phyloP scores from a whole-genome alignment of 2,113 vertebrate species.

The Australoheros scitulus region DNA sequence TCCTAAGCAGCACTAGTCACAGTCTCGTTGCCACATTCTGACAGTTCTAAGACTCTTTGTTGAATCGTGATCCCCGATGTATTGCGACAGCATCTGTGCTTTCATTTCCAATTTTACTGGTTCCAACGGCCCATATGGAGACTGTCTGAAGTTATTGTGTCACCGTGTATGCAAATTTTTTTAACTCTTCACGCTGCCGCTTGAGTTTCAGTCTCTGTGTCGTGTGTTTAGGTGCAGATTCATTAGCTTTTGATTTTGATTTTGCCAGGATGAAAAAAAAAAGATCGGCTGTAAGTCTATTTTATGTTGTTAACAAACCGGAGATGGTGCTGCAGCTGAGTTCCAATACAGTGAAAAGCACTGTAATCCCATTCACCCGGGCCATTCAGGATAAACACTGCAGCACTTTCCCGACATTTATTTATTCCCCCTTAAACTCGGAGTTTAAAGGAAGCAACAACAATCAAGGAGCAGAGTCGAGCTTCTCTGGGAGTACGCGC shows the following conservation, averaged over 20 bases:
- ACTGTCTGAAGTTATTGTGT: slow-evolving; percentile 71
- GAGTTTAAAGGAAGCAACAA: slow-evolving; percentile 33
- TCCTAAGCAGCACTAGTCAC: slow-evolving; percentile 31
- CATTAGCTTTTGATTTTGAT: slow-evolving; percentile 28
- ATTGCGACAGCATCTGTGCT: slow-evolving; percentile 76
- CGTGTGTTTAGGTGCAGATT: slow-evolving; percentile 22
- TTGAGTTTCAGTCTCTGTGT: background rate
- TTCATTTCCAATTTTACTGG: slow-evolving; percentile 73
- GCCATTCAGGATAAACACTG: slow-evolving; percentile 46
- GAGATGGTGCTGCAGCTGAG: slow-evolving; percentile 2
- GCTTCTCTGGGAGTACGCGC: slow-evolving; percentile 16
- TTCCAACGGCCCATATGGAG: slow-evolving; percentile 71
- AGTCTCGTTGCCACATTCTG: slow-evolving; percentile 60
- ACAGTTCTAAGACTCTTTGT: slow-evolving; percentile 72
- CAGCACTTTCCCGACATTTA: slow-evolving; percentile 18
- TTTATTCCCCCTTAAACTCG: slow-evolving; percentile 37
- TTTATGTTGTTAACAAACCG: background rate
- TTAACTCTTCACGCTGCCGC: slow-evolving; percentile 10
- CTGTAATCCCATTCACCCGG: slow-evolving; percentile 40
- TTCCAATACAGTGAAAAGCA: slow-evolving; percentile 14
- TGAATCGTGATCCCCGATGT: slow-evolving; percentile 72
- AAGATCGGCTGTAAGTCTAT: background rate
- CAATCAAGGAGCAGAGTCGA: slow-evolving; percentile 29
- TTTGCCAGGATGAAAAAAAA: slow-evolving; percentile 4
- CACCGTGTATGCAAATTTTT: slow-evolving; percentile 57